Base-by-base conservation (phyloP, 2,888 invertebrate genomes). In the Drosophila eohydei region DNA sequence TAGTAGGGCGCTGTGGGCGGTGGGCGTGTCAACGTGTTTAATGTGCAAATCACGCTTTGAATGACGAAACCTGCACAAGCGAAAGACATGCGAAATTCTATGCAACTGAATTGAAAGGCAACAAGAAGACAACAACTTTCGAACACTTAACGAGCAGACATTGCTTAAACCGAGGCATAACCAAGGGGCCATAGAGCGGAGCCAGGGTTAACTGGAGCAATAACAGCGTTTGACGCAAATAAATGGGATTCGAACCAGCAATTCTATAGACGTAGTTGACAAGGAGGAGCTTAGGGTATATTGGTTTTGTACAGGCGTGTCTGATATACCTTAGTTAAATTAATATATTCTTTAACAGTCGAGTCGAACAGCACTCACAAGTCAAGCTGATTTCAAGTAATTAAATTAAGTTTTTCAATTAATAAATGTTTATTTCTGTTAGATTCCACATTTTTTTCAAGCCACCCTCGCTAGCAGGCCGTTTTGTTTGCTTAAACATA, bases 1-100 rank as follows among this genome's bases (percentile, higher is more conserved):
- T n/a, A 9, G n/a, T 12, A 11, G 52, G 32, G 43, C 12, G 7
- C 5, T 8, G 26, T 36, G n/a, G 41, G 55, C 16, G 21, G 41
- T 9, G 32, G 32, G 32, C 41, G 32, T 14, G 56, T 14, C 43
- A 50, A 6, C 32, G 57, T 30, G 34, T 14, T 44, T 75, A 59
- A 62, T 60, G 65, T 60, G 79, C 65, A 79, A 77, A 79, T 79
- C 70, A 79, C 70, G 52, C 74, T 55, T 73, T 61, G 79, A 48
- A 46, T 63, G 44, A 57, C 40, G 75, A 56, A 46, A 50, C 46
- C 61, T 61, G 48, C n/a, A 32, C 48, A 36, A 38, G 16, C 56
- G 54, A 58, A 58, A 48, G 36, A 40, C 34, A 41, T 61, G 54
- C 30, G 34, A 40, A 46, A 60, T 68, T 57, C 51, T 28, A 56